These are phyloP conservation scores for Tapirus terrestris DNA, from an alignment of 2,113 vertebrate genomes.

Conservation along the genomic window DNA sequence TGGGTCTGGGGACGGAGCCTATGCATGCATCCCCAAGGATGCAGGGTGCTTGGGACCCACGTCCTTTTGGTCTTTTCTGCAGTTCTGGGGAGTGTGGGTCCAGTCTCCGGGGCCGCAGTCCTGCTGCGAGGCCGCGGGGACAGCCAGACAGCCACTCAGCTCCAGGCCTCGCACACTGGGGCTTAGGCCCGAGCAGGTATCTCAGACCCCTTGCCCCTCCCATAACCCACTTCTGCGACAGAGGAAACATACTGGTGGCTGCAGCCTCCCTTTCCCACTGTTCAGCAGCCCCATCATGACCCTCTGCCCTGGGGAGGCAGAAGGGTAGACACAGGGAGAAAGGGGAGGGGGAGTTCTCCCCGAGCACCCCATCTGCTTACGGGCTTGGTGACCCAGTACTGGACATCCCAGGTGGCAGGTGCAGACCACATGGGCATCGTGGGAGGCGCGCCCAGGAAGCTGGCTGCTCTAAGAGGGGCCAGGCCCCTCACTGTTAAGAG, in stretches of 20 bases:
- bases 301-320: not conserved
- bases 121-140: too few relatives aligned
- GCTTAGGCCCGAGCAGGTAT: too few relatives aligned
- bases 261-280: not conserved
- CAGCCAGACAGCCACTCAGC: not conserved
- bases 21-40: not conserved
- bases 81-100: not conserved
- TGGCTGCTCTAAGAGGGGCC: not conserved
- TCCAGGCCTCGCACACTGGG: not conserved
- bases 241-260: not conserved
- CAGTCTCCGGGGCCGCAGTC: too few relatives aligned
- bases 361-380: not conserved
- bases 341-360: not conserved
- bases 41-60: not conserved
- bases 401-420: not conserved
- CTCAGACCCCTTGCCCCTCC: not conserved
- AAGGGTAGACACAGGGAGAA: not conserved
- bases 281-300: too few relatives aligned
- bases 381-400: accelerated
- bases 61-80: not conserved
- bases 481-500: not conserved
- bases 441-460: not conserved
- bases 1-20: not conserved
- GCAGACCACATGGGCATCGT: not conserved
- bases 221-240: not conserved